Conservation (phyloP, 2,113 vertebrate genomes). For the Gambusia holbrooki region DNA sequence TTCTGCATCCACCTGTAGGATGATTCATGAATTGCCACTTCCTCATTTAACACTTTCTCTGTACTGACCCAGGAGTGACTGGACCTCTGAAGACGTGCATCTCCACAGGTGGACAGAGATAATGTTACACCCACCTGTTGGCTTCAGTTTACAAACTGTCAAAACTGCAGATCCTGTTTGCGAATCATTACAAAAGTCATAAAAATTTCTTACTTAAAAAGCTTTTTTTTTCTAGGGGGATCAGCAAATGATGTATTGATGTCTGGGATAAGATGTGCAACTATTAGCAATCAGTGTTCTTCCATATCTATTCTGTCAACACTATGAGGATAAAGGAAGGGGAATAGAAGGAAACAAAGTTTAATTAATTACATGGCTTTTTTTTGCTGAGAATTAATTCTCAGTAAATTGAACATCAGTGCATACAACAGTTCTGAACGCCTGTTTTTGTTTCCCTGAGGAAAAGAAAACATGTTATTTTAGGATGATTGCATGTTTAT, state of each 20-base stretch:
- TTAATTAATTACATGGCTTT: not conserved
- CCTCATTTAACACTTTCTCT: constrained; percentile 37
- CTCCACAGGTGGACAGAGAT: constrained; percentile 22
- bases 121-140: not conserved
- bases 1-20: constrained; percentile 59
- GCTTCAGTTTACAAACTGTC: not conserved
- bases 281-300: not conserved
- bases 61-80: constrained; percentile 5
- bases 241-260: not conserved
- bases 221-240: not conserved
- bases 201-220: not conserved
- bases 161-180: not conserved
- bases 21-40: constrained; percentile 62
- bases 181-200: not conserved
- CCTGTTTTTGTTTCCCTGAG: not conserved
- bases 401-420: not conserved
- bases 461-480: not conserved
- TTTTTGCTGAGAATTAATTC: not conserved
- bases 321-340: not conserved
- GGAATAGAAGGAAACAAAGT: not conserved
- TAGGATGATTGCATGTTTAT: not conserved
- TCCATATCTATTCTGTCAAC: not conserved
- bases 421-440: no score
- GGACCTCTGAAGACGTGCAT: constrained; percentile 20
- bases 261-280: not conserved